Evolutionary conservation across 2,888 invertebrate species (phyloP), one percentile per base, ranked within the genome.

Genomic region (Drepanosiphum platanoidis): DNA sequence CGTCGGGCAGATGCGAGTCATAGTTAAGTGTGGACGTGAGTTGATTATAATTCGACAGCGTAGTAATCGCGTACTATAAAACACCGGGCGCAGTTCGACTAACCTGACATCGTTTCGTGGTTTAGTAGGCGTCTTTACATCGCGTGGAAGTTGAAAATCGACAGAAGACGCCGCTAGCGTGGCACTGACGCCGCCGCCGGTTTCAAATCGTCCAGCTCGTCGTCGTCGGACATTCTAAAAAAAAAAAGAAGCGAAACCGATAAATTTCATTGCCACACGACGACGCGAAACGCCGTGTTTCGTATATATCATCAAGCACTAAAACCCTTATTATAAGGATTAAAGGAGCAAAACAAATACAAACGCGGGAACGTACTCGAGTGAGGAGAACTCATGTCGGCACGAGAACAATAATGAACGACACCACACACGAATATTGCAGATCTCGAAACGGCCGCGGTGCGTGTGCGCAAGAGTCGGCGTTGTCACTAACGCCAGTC

Each of bases 81-180:
- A 64, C 15, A n/a, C n/a, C n/a, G n/a, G n/a, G n/a, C n/a, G n/a
- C n/a, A n/a, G 46, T 34, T 27, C 18, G 15, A 82, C 82, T 32
- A n/a, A 82, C 82, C 82, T 82, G 82, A 82, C 82, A 82, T 82
- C 30, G 15, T 72, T 42, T 30, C 30, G 2, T 42, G 27, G 13
- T 52, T 22, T 32, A 13, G 61, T 32, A 61, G 4, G 11, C 5
- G 58, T 22, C 3, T 71, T 72, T 72, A 82, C 71, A 72, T 82
- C 70, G 27, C 52, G 46, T 11, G 34, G 15, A 46, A 58, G 61
- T 42, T 64, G 18, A 64, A 39, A 42, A 22, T 30, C 9, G 9
- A 61, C n/a, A 7, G 2, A 61, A 61, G 61, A 61, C 9, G 0
- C 27, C n/a, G n/a, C n/a, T n/a, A n/a, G n/a, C 7, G 42, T 52